phyloP scores from a whole-genome alignment of 2,113 vertebrate genomes.

The Cololabis saira region DNA sequence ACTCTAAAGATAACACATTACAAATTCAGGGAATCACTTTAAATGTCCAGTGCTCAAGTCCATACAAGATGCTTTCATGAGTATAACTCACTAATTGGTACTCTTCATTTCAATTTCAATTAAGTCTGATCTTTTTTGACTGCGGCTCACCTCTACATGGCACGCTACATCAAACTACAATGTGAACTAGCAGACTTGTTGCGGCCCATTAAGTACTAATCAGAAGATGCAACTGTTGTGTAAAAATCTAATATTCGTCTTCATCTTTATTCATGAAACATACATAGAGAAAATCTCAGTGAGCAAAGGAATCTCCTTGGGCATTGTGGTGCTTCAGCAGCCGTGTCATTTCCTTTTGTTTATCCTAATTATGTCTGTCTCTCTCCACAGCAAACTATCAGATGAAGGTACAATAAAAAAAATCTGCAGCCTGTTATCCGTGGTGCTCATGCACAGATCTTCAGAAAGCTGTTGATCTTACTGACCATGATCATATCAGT shows the following conservation, averaged over 20 bases:
- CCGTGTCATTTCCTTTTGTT: constrained; percentile 13
- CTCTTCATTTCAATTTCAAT: not conserved
- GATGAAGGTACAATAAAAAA: constrained; percentile 20
- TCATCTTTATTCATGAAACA: constrained; percentile 24
- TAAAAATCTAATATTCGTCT: constrained; percentile 34
- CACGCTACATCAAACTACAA: not conserved
- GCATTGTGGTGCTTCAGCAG: constrained; percentile 26
- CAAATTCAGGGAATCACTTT: no score
- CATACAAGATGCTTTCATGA: no score
- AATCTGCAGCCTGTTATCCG: constrained; percentile 7
- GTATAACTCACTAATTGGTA: no score
- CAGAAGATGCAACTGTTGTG: constrained; percentile 12
- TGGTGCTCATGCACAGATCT: constrained; percentile 5
- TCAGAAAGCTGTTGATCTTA: constrained; percentile 11
- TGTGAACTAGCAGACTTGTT: constrained; percentile 4
- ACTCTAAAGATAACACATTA: no score
- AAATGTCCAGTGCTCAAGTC: no score
- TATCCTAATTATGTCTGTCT: constrained; percentile 38
- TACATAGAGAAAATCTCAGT: constrained; percentile 1
- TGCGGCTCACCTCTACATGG: not conserved
- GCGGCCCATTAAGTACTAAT: constrained; percentile 12
- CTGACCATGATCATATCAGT: not conserved
- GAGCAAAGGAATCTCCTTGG: constrained; percentile 23
- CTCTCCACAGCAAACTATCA: not conserved
- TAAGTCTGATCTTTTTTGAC: not conserved